Evolutionary conservation across 2,888 invertebrate species (phyloP).

Genomic region (Ectobius pallidus): DNA sequence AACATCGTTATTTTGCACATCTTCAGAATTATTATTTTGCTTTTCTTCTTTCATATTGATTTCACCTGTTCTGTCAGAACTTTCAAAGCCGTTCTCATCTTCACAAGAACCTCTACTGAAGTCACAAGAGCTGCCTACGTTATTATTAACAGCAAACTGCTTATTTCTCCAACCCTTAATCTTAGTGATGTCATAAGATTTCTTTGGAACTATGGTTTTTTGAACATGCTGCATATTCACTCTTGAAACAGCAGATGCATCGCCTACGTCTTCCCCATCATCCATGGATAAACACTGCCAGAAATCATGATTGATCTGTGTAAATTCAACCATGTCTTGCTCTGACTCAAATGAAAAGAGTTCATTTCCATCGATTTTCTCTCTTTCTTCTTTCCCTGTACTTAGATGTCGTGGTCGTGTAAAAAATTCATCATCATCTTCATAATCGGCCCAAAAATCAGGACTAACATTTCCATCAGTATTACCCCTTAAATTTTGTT

Average conservation of each 20-base stretch:
- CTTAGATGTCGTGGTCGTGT: slow-evolving; percentile 27
- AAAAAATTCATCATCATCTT: slow-evolving; percentile 29
- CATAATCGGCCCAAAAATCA: too few species aligned
- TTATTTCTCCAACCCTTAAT: slow-evolving; percentile 54
- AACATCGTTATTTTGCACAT: background rate
- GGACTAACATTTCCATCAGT: background rate
- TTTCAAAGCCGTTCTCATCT: slow-evolving; percentile 38
- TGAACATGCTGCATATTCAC: slow-evolving; percentile 19
- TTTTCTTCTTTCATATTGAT: slow-evolving; percentile 13
- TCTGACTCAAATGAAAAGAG: slow-evolving; percentile 43
- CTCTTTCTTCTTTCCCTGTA: slow-evolving; percentile 41
- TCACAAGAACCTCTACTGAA: slow-evolving; percentile 28
- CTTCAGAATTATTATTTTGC: slow-evolving; percentile 6
- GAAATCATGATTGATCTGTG: slow-evolving; percentile 36
- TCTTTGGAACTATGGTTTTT: slow-evolving; percentile 47
- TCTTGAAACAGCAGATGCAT: slow-evolving; percentile 16
- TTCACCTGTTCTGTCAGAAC: slow-evolving; percentile 18
- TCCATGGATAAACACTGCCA: background rate
- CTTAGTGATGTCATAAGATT: slow-evolving; percentile 54
- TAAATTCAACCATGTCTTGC: slow-evolving; percentile 43
- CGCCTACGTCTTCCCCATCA: slow-evolving; percentile 32
- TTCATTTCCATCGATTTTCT: slow-evolving; percentile 43
- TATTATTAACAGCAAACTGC: slow-evolving; percentile 43
- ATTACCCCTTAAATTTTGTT: too few species aligned
- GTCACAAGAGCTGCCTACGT: slow-evolving; percentile 31